Conservation (phyloP, 1,140 invertebrate genomes). For the Argopecten irradians region DNA sequence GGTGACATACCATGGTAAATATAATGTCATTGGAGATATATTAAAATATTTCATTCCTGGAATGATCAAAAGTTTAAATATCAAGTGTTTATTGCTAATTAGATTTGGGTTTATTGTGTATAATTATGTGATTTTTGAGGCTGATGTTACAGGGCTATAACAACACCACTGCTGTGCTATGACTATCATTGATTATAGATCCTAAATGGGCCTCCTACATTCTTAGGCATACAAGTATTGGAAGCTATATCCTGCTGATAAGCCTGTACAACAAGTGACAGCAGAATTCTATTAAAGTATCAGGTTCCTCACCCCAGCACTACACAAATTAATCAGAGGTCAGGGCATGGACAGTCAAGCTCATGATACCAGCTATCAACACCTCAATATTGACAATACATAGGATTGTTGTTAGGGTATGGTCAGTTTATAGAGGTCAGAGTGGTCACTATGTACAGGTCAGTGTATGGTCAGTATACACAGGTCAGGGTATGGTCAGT, state of each 20-base stretch:
- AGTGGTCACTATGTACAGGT: not conserved
- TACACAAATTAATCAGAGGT: constrained; percentile 3
- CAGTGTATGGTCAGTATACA: no score
- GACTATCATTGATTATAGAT: not conserved
- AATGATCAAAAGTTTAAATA: not conserved
- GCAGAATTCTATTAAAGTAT: not conserved
- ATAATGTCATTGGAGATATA: no score
- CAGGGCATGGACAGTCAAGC: not conserved
- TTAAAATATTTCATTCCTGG: not conserved
- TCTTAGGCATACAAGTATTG: not conserved
- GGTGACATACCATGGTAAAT: no score
- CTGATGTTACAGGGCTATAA: not conserved
- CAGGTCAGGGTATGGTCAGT: no score
- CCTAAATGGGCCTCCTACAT: not conserved
- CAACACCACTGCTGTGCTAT: not conserved
- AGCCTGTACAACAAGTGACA: constrained; percentile 8
- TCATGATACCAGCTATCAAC: not conserved
- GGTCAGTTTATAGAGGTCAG: no score
- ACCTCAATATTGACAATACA: not conserved
- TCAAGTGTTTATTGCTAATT: not conserved
- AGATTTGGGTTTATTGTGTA: not conserved
- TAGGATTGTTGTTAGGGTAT: not conserved
- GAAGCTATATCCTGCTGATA: not conserved
- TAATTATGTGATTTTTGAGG: not conserved
- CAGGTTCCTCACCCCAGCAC: not conserved